Evolutionary conservation across 2,797 vertebrate genomes (phyloP), one percentile per base, ranked within the genome.

Genomic region (Syngnathus rostellatus): DNA sequence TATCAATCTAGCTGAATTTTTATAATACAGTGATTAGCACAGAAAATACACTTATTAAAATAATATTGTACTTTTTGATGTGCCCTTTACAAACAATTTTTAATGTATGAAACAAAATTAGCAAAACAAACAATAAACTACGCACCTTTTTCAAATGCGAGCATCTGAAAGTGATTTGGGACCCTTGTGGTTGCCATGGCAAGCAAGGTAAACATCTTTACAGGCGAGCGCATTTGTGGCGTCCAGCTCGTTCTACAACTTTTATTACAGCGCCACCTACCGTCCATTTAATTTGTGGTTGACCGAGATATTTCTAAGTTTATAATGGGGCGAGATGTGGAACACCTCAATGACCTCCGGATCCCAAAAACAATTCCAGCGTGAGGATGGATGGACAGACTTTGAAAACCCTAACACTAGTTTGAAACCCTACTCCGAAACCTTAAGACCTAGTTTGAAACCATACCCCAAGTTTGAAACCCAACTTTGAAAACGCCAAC

Each of bases 321-420:
- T n/a, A 6, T 7, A 51, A 16, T 48, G 16, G 45, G 45, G 45
- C 77, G 69, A 0, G 82, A 87, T 2, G 84, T 86, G 19, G 85
- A 89, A 11, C 81, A 85, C 14, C 81, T 92, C 67, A 81, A 85
- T 37, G 76, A 78, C 12, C 84, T 78, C 53, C 87, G 95, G 70
- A 89, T 93, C 70, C 86, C 92, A 66, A 31, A 31, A 31, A 31
- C 25, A 31, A 31, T 31, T 31, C 25, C 25, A 31, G 25, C 2
- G 25, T 31, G 25, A 31, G 25, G 25, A 31, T 31, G 31, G 31
- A 31, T 2, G 3, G 31, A 31, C 31, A 31, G 31, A 31, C 31
- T 31, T 31, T 31, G 2, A 31, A 31, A 31, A 31, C 31, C 31
- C 31, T 31, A 31, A 31, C 31, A 31, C 31, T 31, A 3, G 25